These are phyloP conservation scores for Ramphastos sulfuratus DNA, from an alignment of 2,113 vertebrate genomes.

Conservation along the genomic window DNA sequence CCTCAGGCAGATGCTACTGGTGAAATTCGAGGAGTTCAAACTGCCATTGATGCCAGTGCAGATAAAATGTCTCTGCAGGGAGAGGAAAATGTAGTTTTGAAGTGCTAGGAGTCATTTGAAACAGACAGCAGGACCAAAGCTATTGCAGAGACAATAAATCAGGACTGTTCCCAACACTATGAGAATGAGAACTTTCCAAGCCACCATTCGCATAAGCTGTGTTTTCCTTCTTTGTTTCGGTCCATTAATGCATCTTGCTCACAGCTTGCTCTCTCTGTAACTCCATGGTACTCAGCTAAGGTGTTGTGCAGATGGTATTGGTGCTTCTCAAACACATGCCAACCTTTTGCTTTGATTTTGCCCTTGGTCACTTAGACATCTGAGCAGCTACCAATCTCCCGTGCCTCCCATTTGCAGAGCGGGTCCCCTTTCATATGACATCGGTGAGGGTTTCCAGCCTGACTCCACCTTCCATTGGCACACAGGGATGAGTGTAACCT, in stretches of 20 bases:
- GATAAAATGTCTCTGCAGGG: not conserved
- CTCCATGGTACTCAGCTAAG: not conserved
- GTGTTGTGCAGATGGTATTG: not conserved
- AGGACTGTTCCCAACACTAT: not conserved
- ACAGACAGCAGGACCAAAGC: not conserved
- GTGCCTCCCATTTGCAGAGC: not conserved
- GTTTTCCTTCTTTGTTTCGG: not conserved
- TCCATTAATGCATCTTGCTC: not conserved
- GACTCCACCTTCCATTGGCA: not conserved
- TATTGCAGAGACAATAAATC: not conserved
- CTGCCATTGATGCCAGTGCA: not conserved
- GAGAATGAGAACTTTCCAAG: not conserved
- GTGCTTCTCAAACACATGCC: slow-evolving; percentile 14
- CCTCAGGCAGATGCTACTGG: slow-evolving; percentile 17
- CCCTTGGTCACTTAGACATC: not conserved
- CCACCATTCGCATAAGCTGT: not conserved
- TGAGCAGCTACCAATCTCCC: not conserved
- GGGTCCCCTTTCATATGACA: not conserved
- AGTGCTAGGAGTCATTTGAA: not conserved
- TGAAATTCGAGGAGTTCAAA: slow-evolving; percentile 5
- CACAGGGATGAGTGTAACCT: not conserved
- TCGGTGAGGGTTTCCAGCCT: not conserved
- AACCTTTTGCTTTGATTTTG: slow-evolving; percentile 2
- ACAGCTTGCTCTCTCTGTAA: not conserved
- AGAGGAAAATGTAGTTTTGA: not conserved